phyloP scores from a whole-genome alignment of 2,797 vertebrate genomes.

The Spatula versicolor region DNA sequence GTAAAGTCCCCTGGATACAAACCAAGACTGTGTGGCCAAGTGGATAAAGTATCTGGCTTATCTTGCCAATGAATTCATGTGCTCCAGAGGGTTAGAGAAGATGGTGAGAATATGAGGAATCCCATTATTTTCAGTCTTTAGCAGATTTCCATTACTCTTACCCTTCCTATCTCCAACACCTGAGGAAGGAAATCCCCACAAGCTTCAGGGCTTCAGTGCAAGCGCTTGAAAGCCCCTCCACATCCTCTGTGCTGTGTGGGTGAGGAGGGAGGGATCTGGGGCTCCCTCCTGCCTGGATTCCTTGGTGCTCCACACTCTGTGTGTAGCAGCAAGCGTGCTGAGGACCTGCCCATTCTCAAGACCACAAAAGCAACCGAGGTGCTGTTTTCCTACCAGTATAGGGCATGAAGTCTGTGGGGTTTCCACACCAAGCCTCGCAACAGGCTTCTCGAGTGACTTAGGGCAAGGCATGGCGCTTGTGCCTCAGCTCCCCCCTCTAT shows the following conservation, averaged over 20 bases:
- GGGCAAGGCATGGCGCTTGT: fast-evolving
- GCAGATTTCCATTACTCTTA: constrained; percentile 52
- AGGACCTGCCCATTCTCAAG: fast-evolving
- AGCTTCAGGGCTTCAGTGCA: background rate
- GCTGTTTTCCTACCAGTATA: fast-evolving
- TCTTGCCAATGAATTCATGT: constrained; percentile 49
- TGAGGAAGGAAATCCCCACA: background rate
- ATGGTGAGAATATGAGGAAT: constrained; percentile 33
- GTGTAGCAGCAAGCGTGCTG: background rate
- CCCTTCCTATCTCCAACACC: background rate
- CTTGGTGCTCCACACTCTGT: fast-evolving
- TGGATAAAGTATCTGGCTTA: constrained; percentile 51
- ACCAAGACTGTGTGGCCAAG: constrained; percentile 39
- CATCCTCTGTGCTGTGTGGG: background rate
- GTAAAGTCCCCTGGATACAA: constrained; percentile 56
- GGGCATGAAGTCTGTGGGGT: background rate
- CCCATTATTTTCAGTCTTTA: constrained; percentile 35
- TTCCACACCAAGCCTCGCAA: background rate
- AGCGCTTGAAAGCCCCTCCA: background rate
- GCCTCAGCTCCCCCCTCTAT: fast-evolving
- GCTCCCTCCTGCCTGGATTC: fast-evolving
- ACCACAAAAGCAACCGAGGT: fast-evolving
- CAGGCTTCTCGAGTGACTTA: background rate
- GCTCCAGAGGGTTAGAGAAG: constrained; percentile 36
- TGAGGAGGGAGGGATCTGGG: fast-evolving